Base-by-base conservation (phyloP, 2,113 vertebrate species). In the Pteronura brasiliensis region DNA sequence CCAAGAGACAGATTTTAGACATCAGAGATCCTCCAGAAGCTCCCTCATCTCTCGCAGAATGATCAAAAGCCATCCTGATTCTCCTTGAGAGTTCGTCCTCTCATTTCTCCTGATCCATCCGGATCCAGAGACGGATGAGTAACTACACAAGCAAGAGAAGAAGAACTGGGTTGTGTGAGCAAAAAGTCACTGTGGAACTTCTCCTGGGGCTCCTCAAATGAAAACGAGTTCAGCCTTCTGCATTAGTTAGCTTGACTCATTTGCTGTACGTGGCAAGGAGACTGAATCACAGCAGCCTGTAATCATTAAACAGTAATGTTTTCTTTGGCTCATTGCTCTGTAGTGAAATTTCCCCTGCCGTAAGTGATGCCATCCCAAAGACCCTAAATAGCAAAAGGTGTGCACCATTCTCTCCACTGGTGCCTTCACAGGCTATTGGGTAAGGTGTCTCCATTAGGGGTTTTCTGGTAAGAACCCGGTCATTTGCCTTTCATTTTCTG, bases 191-290 rank as follows among this genome's bases (percentile, higher is more conserved):
- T 84, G 1, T 0, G 61, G 20, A 89, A 86, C 96, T 63, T 86
- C 92, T 96, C 95, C 76, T 59, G 94, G 80, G 92, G 27, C 31
- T 39, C 87, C 72, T 97, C 79, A 93, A 93, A 65, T 55, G 92
- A 88, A 96, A 97, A 88, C 2, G 20, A 95, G 67, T 71, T 81
- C 65, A 57, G 84, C 84, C 84, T 83, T 69, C 90, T 63, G 49
- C 81, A 29, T 96, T 97, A 93, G 84, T 96, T 96, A 93, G 71
- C 71, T 82, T 83, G 90, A 95, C 92, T 97, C 95, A 94, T 95
- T 96, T 92, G 76, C 91, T 88, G 90, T 93, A 89, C 52, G 10
- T 4, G 11, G 82, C 0, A 0, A 95, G 42, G 82, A 96, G 63
- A 88, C 72, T 86, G 88, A 96, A 92, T 93, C 83, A 67, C 20